Conservation (phyloP, 2,888 invertebrate genomes). For the Eretmocerus hayati region DNA sequence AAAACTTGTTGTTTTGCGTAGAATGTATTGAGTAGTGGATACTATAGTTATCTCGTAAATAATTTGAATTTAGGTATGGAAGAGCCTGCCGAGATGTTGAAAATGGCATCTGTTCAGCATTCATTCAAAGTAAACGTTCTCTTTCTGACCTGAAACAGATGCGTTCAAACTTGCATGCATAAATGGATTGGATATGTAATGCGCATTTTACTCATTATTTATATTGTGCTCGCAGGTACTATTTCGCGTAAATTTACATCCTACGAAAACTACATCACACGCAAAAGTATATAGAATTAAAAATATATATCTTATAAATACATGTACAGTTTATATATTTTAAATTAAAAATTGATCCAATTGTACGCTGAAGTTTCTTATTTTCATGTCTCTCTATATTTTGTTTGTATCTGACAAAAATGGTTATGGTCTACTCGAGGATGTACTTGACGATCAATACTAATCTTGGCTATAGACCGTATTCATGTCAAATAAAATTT, state of each 20-base stretch:
- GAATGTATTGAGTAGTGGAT: slow-evolving; percentile 40
- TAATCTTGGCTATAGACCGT: no score
- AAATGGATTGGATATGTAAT: slow-evolving; percentile 23
- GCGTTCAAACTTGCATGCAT: slow-evolving; percentile 1
- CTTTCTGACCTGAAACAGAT: slow-evolving; percentile 13
- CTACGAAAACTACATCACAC: slow-evolving; percentile 19
- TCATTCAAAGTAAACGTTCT: slow-evolving; percentile 16
- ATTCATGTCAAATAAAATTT: no score
- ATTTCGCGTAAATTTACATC: slow-evolving; percentile 32
- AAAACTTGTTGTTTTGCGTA: slow-evolving; percentile 33
- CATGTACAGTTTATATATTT: slow-evolving; percentile 49
- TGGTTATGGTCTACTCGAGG: no score
- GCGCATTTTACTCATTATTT: slow-evolving; percentile 35
- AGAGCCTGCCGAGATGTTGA: slow-evolving; percentile 8
- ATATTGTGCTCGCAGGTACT: slow-evolving; percentile 43
- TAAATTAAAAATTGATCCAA: slow-evolving; percentile 47
- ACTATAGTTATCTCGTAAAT: slow-evolving; percentile 31
- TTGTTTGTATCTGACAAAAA: no score
- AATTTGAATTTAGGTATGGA: slow-evolving; percentile 25
- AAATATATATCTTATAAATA: slow-evolving; percentile 38
- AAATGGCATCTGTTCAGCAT: slow-evolving; percentile 8
- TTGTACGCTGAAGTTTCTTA: no score
- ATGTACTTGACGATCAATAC: no score
- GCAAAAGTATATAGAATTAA: slow-evolving; percentile 34
- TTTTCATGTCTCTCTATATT: no score